Evolutionary conservation across 2,888 invertebrate species (phyloP).

Genomic region (Tetramorium bicarinatum): DNA sequence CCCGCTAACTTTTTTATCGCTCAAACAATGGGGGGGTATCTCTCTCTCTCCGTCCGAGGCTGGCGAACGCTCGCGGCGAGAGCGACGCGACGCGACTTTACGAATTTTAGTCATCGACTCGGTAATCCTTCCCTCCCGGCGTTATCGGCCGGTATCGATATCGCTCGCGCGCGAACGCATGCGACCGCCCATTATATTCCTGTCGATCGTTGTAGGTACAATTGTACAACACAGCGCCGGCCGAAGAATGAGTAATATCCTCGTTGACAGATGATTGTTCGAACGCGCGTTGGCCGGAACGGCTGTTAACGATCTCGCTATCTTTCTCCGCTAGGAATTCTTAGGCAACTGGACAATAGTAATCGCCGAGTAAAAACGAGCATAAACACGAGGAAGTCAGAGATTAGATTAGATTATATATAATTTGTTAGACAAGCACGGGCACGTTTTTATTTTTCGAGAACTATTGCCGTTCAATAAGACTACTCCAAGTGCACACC

Average conservation of each 20-base stretch:
- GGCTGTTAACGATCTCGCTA: constrained; percentile 13
- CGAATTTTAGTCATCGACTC: constrained; percentile 48
- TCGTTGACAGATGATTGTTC: constrained; percentile 12
- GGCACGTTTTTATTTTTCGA: too few relatives aligned
- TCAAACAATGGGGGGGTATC: constrained; percentile 58
- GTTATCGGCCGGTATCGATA: constrained; percentile 9
- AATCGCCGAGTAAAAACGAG: background rate
- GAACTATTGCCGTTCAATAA: background rate
- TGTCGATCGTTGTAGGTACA: constrained; percentile 13
- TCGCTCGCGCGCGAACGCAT: background rate
- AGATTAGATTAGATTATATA: constrained; percentile 10
- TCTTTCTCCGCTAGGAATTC: constrained; percentile 8
- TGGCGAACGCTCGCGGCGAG: constrained; percentile 25
- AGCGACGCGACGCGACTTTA: constrained; percentile 13
- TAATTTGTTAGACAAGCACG: constrained; percentile 1
- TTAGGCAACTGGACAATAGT: background rate
- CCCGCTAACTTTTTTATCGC: constrained; percentile 58
- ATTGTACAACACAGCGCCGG: background rate
- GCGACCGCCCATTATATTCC: constrained; percentile 25
- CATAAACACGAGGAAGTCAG: background rate
- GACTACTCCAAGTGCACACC: constrained; percentile 10
- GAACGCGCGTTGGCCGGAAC: background rate
- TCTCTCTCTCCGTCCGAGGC: constrained; percentile 4
- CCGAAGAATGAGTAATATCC: constrained; percentile 38
- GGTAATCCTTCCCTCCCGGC: constrained; percentile 11